Base-by-base conservation (phyloP, 2,888 invertebrate genomes). In the Trichopoda pennipes region DNA sequence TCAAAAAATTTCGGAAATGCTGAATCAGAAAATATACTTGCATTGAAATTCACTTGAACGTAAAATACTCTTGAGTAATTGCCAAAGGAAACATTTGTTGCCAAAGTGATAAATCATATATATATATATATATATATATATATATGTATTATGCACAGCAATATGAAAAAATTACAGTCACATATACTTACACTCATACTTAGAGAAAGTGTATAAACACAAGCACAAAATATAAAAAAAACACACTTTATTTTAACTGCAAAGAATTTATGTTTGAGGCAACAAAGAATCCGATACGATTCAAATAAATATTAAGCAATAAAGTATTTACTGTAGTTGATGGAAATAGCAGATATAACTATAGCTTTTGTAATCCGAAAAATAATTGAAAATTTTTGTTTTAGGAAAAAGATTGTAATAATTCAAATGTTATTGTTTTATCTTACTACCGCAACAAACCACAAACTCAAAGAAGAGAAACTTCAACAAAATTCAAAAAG, bases 1-100 rank as follows among this genome's bases (percentile, higher is more conserved):
- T 61, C 7, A 19, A 38, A 32, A 16, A 82, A 61, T 58, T 74
- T 75, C 60, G 73, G 73, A 78, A 77, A 81, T 81, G 64, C 68
- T 84, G 78, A 78, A 79, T 82, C 73, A 74, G 75, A 81, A 81
- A 81, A 79, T 79, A 76, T 81, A 79, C 82, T 81, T 84, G 77
- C 81, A 84, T 84, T 78, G 61, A 56, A 81, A 84, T 78, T 81
- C 79, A 84, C 81, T 78, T 84, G 73, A 81, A 79, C 74, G 74
- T 81, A 79, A 79, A 79, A 84, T 81, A 79, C 79, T 72, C 75
- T 81, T 84, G 79, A 82, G 80, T 83, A 81, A 80, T 80, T 83
- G 80, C 80, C 80, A 77, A 77, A 72, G 80, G 81, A 83, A 81
- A 80, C 77, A 77, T 81, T 80, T 80, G 80, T 73, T 80, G 77